A percentile compares a stretch with the other conserved stretches of the same genome.
Conservation (phyloP, 2,888 invertebrate genomes). For the Scelioninae gen. 1 region DNA sequence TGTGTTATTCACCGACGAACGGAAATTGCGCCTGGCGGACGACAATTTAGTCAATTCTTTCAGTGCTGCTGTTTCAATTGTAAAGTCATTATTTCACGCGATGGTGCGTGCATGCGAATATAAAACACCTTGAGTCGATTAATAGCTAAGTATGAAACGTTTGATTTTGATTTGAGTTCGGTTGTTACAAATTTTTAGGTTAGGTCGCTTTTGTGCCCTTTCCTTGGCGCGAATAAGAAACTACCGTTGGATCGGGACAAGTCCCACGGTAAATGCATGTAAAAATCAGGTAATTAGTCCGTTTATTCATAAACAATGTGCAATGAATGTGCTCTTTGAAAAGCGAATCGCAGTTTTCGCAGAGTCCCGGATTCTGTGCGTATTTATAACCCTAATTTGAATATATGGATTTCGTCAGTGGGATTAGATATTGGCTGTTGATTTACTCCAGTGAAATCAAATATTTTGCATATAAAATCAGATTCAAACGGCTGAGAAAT, state of each 20-base stretch:
- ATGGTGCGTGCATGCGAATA: conserved; percentile 53
- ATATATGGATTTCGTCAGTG: conserved; percentile 32
- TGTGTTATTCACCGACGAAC: conserved; percentile 47
- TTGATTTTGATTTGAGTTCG: conserved; percentile 25
- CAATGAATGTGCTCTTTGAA: conserved; percentile 2
- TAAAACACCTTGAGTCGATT: conserved; percentile 53
- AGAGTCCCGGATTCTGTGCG: neutral
- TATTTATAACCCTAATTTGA: neutral
- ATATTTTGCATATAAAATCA: conserved; percentile 63
- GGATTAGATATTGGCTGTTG: conserved; percentile 27
- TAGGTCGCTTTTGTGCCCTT: neutral
- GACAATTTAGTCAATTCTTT: conserved; percentile 67
- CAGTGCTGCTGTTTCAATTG: conserved; percentile 66
- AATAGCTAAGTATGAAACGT: conserved; percentile 34
- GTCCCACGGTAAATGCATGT: conserved; percentile 13
- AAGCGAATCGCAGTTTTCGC: conserved; percentile 6
- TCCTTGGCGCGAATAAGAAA: neutral
- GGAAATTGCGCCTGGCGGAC: conserved; percentile 64
- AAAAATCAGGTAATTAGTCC: conserved; percentile 7
- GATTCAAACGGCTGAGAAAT: conserved; percentile 52
- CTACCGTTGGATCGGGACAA: conserved; percentile 11
- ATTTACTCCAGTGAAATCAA: conserved; percentile 54
- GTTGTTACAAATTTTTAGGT: conserved; percentile 18
- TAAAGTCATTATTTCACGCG: conserved; percentile 57
- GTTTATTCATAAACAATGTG: conserved; percentile 32